Evolutionary conservation across 2,888 invertebrate genomes (phyloP), one percentile per base, ranked within the genome.

Genomic region (Drosophila anomalata): DNA sequence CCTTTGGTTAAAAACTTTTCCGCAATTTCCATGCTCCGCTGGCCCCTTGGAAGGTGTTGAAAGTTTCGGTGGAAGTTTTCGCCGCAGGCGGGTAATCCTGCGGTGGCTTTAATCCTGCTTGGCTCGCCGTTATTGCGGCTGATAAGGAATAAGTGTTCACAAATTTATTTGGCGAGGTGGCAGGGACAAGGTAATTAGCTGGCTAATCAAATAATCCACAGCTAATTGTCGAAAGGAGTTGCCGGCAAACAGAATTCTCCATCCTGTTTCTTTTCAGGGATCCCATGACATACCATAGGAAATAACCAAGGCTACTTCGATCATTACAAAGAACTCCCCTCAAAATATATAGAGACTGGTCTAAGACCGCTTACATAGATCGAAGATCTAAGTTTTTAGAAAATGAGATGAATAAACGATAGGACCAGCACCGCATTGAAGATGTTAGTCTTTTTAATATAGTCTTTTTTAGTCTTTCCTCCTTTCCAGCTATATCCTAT

Each of bases 91-190:
- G 48, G 72, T 63, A 44, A 62, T 62, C 65, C 73, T 51, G 41
- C 50, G 65, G 24, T 17, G 44, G 47, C 85, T 85, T 82, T 87
- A 84, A 84, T 84, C 83, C 83, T 63, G 58, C 73, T 67, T 66
- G 78, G 77, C 56, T 75, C 78, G 61, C 61, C 76, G 73, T 79
- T 76, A 78, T 62, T 42, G 73, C 66, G 55, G 2, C 83, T 88
- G 85, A 85, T 85, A 85, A 85, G 85, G 73, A 83, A 69, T 83
- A 87, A 85, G 48, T 70, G 83, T 74, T 80, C 66, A 69, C 24
- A 44, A 85, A 79, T 86, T 86, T 87, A 86, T 79, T 87, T 83
- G 17, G 33, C n/a, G 39, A 33, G 24, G n/a, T 20, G 39, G 17
- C 22, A 33, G 24, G 46, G 61, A 53, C 52, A 75, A 52, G 68